A percentile compares a stretch with the other conserved stretches of the same genome.
These are phyloP conservation scores for Pandemis heparana DNA, from an alignment of 2,888 invertebrate species.

Conservation along the genomic window DNA sequence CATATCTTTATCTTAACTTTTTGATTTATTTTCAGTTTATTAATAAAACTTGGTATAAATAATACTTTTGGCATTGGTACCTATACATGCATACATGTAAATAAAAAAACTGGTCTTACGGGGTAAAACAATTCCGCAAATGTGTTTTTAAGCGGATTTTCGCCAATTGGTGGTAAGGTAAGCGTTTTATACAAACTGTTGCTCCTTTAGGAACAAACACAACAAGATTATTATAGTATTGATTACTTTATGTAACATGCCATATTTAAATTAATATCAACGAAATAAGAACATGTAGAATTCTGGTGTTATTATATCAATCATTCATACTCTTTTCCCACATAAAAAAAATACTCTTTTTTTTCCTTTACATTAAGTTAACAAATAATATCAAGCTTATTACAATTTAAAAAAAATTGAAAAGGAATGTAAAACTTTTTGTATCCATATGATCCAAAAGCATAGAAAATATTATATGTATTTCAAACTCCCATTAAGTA, in stretches of 20 bases:
- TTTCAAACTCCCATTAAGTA: slow-evolving; percentile 16
- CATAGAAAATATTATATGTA: slow-evolving; percentile 18
- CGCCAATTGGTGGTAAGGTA: background rate
- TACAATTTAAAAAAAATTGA: slow-evolving; percentile 43
- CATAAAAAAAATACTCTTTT: background rate
- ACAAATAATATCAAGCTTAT: slow-evolving; percentile 10
- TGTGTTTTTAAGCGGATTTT: background rate
- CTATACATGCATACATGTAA: background rate
- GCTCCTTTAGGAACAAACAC: background rate
- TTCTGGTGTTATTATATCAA: background rate
- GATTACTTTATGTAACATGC: too few species aligned
- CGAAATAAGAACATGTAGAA: background rate
- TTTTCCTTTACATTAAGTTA: slow-evolving; percentile 3
- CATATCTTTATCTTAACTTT: background rate
- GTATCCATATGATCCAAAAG: slow-evolving; percentile 21
- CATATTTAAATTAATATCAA: background rate
- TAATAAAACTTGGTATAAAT: background rate
- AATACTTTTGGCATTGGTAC: background rate
- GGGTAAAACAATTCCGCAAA: background rate
- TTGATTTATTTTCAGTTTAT: background rate
- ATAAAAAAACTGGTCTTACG: background rate
- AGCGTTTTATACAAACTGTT: background rate
- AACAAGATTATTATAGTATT: too few species aligned
- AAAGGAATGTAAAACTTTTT: slow-evolving; percentile 52
- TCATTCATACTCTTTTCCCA: background rate